phyloP scores from a whole-genome alignment of 1,140 invertebrate species.

The Leptinotarsa texana region DNA sequence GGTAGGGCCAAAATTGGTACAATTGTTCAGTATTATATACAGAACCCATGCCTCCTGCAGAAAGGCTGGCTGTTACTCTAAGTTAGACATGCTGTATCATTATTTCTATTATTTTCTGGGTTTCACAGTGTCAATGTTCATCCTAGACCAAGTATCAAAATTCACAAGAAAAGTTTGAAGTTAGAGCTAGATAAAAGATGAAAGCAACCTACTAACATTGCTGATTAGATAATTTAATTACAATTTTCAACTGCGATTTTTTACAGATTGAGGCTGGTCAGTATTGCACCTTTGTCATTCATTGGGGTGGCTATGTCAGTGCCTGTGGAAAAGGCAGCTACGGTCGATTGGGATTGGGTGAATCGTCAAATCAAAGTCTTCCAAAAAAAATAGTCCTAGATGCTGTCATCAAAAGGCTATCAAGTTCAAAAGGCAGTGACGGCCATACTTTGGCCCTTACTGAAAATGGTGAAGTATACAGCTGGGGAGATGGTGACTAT shows the following conservation, averaged over 20 bases:
- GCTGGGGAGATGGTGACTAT: constrained; percentile 97
- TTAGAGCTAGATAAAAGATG: too few species aligned
- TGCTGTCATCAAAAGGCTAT: constrained; percentile 51
- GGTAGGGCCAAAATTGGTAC: too few species aligned
- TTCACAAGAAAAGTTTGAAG: too few species aligned
- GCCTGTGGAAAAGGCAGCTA: constrained; percentile 97
- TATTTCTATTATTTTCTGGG: too few species aligned
- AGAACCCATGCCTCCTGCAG: too few species aligned
- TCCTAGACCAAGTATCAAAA: too few species aligned
- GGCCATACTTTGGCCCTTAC: constrained; percentile 94
- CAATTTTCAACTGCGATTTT: not conserved
- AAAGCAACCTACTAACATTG: too few species aligned
- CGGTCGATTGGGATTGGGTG: constrained; percentile 88
- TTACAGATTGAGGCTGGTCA: constrained; percentile 68
- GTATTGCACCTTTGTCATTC: constrained; percentile 69
- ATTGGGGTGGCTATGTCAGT: constrained; percentile 70
- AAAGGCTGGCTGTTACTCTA: too few species aligned
- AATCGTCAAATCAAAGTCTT: constrained; percentile 89
- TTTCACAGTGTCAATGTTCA: too few species aligned
- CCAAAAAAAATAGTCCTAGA: constrained; percentile 75
- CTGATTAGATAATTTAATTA: not conserved
- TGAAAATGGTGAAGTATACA: constrained; percentile 91
- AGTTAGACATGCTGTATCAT: too few species aligned
- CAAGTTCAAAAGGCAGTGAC: constrained; percentile 68
- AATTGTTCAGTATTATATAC: too few species aligned